Percentiles rank a stretch among this genome's conserved stretches.
These are phyloP conservation scores for Spheniscus humboldti DNA, from an alignment of 2,797 vertebrate genomes.

Conservation along the genomic window DNA sequence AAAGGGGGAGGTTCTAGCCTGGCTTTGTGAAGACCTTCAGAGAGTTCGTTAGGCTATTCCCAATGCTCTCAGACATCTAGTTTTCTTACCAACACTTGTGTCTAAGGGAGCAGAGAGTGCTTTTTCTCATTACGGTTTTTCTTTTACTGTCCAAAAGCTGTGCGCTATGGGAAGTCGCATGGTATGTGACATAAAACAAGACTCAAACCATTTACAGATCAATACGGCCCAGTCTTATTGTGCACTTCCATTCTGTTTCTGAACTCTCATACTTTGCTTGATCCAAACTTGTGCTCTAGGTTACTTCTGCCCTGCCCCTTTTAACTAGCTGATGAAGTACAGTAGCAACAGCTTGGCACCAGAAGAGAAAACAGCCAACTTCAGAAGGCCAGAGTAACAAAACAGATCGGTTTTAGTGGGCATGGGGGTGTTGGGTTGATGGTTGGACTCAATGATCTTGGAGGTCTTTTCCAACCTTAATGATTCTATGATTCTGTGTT, in stretches of 20 bases:
- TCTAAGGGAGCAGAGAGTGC: background rate
- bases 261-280: background rate
- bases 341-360: background rate
- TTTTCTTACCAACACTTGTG: background rate
- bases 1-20: background rate
- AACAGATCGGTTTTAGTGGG: background rate
- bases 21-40: background rate
- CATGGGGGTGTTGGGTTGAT: too few species aligned
- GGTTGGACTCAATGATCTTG: too few species aligned
- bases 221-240: background rate
- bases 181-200: background rate
- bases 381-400: background rate
- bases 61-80: background rate
- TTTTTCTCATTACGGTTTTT: background rate
- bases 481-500: background rate
- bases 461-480: too few species aligned
- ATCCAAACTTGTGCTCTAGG: background rate
- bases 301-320: background rate
- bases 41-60: background rate
- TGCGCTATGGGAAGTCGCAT: background rate
- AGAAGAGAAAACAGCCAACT: background rate
- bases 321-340: background rate
- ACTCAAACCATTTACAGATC: background rate
- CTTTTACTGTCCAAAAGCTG: background rate
- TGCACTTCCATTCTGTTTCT: background rate